These are phyloP conservation scores for Asobara japonica DNA, from an alignment of 1,140 invertebrate species.

Conservation along the genomic window DNA sequence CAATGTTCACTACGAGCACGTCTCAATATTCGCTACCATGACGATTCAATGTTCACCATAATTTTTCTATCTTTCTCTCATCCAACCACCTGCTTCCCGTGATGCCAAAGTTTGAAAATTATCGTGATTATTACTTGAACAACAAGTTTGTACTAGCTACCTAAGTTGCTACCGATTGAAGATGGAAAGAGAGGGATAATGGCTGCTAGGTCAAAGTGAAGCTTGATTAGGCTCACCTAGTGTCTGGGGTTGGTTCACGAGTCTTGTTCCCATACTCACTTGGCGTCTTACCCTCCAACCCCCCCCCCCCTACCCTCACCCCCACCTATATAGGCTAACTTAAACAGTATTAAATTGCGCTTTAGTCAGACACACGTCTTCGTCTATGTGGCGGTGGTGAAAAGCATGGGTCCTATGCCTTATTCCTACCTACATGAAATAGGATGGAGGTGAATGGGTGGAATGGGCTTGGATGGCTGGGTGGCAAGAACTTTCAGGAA, in stretches of 20 bases:
- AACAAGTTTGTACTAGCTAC: constrained; percentile 52
- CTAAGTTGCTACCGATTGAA: constrained; percentile 10
- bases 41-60: no score
- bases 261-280: constrained; percentile 28
- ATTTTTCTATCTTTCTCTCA: no score
- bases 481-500: constrained; percentile 45
- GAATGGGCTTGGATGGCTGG: not conserved
- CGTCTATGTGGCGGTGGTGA: constrained; percentile 13
- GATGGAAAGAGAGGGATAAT: not conserved
- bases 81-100: not conserved
- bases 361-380: constrained; percentile 57
- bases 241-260: constrained; percentile 42
- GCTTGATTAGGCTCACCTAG: constrained; percentile 60
- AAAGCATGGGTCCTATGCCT: not conserved
- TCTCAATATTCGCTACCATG: no score
- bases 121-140: constrained; percentile 62
- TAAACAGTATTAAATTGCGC: constrained; percentile 63
- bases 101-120: constrained; percentile 43
- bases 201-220: constrained; percentile 53
- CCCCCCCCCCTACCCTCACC: no score
- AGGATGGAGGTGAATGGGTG: not conserved
- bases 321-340: constrained; percentile 48
- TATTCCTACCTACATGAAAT: not conserved
- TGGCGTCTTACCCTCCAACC: constrained; percentile 7
- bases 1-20: no score